A percentile compares a stretch with the other conserved stretches of the same genome.
phyloP scores from a whole-genome alignment of 2,888 invertebrate species.

The Fissipunctia ypsillon region DNA sequence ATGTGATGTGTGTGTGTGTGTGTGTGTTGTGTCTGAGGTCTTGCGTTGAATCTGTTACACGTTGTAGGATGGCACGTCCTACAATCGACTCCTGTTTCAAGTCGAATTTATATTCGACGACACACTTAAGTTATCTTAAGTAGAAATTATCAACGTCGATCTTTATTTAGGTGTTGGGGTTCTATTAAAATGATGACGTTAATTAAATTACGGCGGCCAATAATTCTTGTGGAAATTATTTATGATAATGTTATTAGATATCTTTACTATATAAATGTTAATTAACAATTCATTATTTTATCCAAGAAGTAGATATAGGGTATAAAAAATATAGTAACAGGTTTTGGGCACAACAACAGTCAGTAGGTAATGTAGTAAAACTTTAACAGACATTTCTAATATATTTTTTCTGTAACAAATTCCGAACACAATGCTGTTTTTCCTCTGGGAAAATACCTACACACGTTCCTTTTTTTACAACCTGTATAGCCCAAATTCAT shows the following conservation, averaged over 20 bases:
- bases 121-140: too few species aligned
- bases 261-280: background rate
- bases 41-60: background rate
- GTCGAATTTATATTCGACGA: too few species aligned
- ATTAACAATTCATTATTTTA: background rate
- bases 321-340: background rate
- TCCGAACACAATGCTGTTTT: background rate
- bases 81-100: too few species aligned
- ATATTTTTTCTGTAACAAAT: background rate
- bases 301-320: background rate
- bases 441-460: background rate
- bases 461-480: background rate
- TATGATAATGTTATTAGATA: background rate
- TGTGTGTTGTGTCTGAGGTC: background rate
- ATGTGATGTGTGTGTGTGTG: too few species aligned
- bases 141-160: background rate
- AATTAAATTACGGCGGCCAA: constrained; percentile 13
- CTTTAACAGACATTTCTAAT: background rate
- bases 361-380: background rate
- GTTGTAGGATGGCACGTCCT: background rate
- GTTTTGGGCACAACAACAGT: background rate
- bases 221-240: background rate
- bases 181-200: background rate
- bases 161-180: constrained; percentile 2
- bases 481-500: background rate